Base-by-base conservation (phyloP, 2,888 invertebrate species). In the Cataglyphis altisquamis region DNA sequence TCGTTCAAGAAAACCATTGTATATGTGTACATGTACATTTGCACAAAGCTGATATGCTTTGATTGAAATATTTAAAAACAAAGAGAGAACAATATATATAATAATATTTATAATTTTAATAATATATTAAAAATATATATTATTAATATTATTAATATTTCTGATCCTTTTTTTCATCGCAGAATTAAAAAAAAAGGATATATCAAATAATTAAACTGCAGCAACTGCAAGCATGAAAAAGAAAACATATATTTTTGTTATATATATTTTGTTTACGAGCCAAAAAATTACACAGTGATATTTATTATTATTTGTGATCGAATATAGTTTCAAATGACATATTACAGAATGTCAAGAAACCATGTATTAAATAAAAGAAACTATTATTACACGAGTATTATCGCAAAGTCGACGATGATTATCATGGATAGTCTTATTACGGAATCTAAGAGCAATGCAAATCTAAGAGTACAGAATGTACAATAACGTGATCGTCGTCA, bases 1-100 rank as follows among this genome's bases (percentile, higher is more conserved):
- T 80, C 60, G 45, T 60, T 45, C 78, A 70, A 80, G 78, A 60
- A 80, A 62, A 70, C 60, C 45, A 25, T 62, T 12, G 9, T 55
- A 4, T 41, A 36, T n/a, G 18, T 67, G 32, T 32, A 45, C 36
- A 25, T 1, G 6, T 18, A n/a, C 21, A 18, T 45, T 57, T 60
- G 12, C 10, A 77, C 57, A 52, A 52, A n/a, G 8, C 45, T 70
- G 57, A 18, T 18, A 70, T 45, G 36, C 25, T 25, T 62, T 12
- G 32, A 60, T 25, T 48, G 15, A 72, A 60, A 41, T 32, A 60
- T 60, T 45, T 68, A 6, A 45, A 80, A 70, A 60, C 18, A 70
- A 60, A 70, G 21, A 1, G 9, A 10, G 18, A 60, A 32, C 3
- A 25, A 32, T n/a, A n/a, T 52, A 52, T n/a, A 52, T n/a, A 15